Percentiles rank a stretch among this genome's conserved stretches.
Evolutionary conservation across 2,888 invertebrate species (phyloP).

Genomic region (Campoplex nolae): DNA sequence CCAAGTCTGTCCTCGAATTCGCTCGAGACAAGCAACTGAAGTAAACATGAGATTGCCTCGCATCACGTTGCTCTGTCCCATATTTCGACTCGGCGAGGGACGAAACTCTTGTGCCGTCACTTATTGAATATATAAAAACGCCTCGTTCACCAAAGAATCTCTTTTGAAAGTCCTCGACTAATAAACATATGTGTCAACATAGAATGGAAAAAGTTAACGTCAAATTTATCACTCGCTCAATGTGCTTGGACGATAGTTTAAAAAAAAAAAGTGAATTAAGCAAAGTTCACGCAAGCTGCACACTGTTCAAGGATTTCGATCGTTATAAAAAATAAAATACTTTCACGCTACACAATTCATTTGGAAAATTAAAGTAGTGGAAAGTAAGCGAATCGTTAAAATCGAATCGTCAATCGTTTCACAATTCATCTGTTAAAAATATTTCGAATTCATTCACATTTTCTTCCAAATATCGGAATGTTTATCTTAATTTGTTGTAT

Average conservation of each 20-base stretch:
- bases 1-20: too few relatives aligned
- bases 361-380: neutral
- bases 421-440: neutral
- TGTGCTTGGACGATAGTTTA: neutral
- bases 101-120: slow-evolving; percentile 68
- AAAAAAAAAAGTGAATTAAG: neutral
- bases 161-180: neutral
- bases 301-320: neutral
- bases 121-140: slow-evolving; percentile 11
- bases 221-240: neutral
- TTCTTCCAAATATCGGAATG: neutral
- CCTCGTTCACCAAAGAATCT: neutral
- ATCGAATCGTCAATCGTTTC: neutral
- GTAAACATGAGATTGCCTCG: slow-evolving; percentile 64
- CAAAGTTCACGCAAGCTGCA: neutral
- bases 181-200: neutral
- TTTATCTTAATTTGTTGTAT: neutral
- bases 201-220: neutral
- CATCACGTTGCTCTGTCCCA: slow-evolving; percentile 72
- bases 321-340: neutral
- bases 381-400: neutral
- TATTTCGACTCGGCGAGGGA: slow-evolving; percentile 69
- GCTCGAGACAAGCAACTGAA: too few relatives aligned
- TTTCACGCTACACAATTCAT: neutral
- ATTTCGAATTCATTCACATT: neutral